phyloP scores from a whole-genome alignment of 2,888 invertebrate species.

The Bursaphelenchus okinawaensis region DNA sequence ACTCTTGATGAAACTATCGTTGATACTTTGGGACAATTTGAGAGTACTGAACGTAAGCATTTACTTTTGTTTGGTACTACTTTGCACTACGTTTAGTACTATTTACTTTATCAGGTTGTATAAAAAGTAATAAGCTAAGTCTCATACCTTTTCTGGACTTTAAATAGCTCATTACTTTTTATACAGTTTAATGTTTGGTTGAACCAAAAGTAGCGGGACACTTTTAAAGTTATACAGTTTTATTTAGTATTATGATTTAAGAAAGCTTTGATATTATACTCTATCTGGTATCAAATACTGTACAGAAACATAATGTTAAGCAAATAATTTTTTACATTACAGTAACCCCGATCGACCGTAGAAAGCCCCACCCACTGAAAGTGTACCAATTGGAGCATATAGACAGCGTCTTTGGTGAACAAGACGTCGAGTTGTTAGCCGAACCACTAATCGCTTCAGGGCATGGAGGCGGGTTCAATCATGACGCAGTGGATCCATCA shows the following conservation, averaged over 20 bases:
- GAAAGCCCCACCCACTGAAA: slow-evolving; percentile 37
- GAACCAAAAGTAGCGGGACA: no score
- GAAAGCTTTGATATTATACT: background rate
- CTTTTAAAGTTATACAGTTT: no score
- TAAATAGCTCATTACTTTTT: no score
- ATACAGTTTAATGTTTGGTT: no score
- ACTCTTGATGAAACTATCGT: background rate
- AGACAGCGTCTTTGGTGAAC: slow-evolving; percentile 41
- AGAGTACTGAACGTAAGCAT: background rate
- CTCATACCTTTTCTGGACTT: no score
- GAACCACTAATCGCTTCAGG: slow-evolving; percentile 36
- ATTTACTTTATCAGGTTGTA: no score
- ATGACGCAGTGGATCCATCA: background rate
- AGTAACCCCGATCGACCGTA: slow-evolving; percentile 20
- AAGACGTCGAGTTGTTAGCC: slow-evolving; percentile 42
- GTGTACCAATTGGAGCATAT: slow-evolving; percentile 39
- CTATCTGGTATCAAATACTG: background rate
- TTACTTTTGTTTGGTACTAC: no score
- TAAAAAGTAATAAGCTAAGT: background rate
- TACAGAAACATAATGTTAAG: background rate
- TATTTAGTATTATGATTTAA: no score
- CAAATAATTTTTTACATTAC: background rate
- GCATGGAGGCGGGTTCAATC: slow-evolving; percentile 10
- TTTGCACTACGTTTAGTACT: no score
- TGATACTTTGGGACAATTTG: background rate